Evolutionary conservation across 2,888 invertebrate species (phyloP).

Genomic region (Yponomeuta sedellus): DNA sequence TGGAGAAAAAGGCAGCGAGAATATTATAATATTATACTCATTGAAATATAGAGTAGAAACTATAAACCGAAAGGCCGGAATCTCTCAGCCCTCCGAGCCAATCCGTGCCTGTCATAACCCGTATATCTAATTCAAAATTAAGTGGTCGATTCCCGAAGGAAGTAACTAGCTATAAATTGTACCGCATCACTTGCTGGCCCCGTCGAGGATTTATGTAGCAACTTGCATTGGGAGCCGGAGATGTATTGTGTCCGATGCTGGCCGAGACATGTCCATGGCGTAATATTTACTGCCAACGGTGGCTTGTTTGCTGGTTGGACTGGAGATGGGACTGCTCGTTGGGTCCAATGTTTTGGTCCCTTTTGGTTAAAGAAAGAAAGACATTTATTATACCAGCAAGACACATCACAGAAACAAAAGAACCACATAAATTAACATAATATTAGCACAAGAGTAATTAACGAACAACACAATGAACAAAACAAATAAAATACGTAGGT

Average conservation of each 20-base stretch:
- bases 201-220: conserved; percentile 45
- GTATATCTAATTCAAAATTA: conserved; percentile 12
- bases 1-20: too few relatives aligned
- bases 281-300: conserved; percentile 11
- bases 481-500: too few relatives aligned
- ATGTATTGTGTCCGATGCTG: conserved; percentile 13
- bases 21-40: too few relatives aligned
- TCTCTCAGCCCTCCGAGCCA: neutral
- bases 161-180: conserved; percentile 19
- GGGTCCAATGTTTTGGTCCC: neutral
- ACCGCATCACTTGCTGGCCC: conserved; percentile 47
- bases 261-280: conserved; percentile 1
- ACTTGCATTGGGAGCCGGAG: conserved; percentile 14
- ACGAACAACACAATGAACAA: too few relatives aligned
- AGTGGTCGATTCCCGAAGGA: conserved; percentile 10
- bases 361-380: too few relatives aligned
- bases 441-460: too few relatives aligned
- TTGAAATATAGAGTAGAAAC: too few relatives aligned
- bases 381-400: too few relatives aligned
- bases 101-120: neutral
- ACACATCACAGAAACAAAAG: too few relatives aligned
- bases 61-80: too few relatives aligned
- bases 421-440: too few relatives aligned
- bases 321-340: neutral
- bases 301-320: conserved; percentile 1